Conservation (phyloP, 2,113 vertebrate species). For the Coregonus clupeaformis region DNA sequence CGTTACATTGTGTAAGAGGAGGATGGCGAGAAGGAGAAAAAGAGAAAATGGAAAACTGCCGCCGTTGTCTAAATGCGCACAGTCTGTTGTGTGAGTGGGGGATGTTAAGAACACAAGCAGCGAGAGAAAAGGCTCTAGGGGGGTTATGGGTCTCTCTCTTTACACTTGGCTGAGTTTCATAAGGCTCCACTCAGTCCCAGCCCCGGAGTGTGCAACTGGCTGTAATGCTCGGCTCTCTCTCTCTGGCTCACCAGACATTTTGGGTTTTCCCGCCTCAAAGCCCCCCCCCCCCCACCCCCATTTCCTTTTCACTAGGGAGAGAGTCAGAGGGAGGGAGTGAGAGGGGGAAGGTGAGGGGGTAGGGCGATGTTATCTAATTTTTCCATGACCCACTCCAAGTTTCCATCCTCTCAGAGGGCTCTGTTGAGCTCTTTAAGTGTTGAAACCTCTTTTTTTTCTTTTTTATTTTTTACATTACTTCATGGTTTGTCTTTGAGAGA, state of each 20-base stretch:
- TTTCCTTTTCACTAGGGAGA: conserved; percentile 28
- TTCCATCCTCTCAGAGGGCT: conserved; percentile 26
- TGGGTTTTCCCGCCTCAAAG: conserved; percentile 26
- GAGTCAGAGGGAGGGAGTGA: background rate
- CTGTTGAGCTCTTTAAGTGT: background rate
- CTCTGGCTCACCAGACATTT: conserved; percentile 41
- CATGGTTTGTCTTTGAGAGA: background rate
- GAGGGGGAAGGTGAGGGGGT: background rate
- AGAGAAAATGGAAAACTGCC: background rate
- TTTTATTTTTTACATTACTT: background rate
- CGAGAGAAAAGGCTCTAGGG: background rate
- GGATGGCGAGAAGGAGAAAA: background rate
- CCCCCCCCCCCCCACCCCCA: conserved; percentile 12
- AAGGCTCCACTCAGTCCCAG: conserved; percentile 29
- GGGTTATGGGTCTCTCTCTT: conserved; percentile 38
- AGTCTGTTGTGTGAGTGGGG: conserved; percentile 16
- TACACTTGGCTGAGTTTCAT: conserved; percentile 49
- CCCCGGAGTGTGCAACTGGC: conserved; percentile 26
- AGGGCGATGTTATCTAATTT: conserved; percentile 40
- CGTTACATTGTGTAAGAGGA: background rate
- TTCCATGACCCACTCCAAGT: conserved; percentile 46
- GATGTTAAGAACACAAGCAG: conserved; percentile 1
- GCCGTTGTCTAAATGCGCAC: background rate
- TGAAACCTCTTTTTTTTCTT: too few relatives aligned
- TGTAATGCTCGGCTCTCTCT: conserved; percentile 14